phyloP scores from a whole-genome alignment of 2,797 vertebrate species.

The Toxotes lorentzi region DNA sequence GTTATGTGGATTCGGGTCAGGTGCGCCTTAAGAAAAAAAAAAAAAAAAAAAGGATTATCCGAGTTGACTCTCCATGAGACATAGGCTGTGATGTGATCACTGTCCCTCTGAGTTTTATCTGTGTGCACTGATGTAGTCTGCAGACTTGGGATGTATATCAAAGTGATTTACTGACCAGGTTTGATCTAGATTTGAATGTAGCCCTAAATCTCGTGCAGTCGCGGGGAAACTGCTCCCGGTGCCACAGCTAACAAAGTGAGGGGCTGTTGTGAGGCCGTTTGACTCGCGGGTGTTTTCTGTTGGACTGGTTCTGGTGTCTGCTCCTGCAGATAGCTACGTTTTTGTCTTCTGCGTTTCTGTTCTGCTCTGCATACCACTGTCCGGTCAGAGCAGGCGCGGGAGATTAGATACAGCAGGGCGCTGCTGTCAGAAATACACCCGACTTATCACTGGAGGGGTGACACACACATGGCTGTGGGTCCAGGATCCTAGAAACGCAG shows the following conservation, averaged over 20 bases:
- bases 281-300: background rate
- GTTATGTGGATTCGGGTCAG: background rate
- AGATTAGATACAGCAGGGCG: slow-evolving; percentile 58
- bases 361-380: slow-evolving; percentile 24
- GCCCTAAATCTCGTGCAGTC: background rate
- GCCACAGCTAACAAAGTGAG: background rate
- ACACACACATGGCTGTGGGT: background rate
- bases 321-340: background rate
- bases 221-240: background rate
- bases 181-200: background rate
- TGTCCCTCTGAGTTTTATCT: background rate
- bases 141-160: background rate
- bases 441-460: slow-evolving; percentile 36
- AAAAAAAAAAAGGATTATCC: background rate
- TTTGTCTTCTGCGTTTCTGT: background rate
- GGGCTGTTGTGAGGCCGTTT: background rate
- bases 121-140: too few relatives aligned
- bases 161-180: background rate
- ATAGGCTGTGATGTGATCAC: background rate
- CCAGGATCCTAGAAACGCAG: background rate
- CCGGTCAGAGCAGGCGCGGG: background rate
- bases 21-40: too few relatives aligned
- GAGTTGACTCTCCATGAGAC: background rate
- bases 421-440: slow-evolving; percentile 56
- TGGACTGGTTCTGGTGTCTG: background rate